Evolutionary conservation across 2,113 vertebrate genomes (phyloP), one percentile per base, ranked within the genome.

Genomic region (Pedetes capensis): DNA sequence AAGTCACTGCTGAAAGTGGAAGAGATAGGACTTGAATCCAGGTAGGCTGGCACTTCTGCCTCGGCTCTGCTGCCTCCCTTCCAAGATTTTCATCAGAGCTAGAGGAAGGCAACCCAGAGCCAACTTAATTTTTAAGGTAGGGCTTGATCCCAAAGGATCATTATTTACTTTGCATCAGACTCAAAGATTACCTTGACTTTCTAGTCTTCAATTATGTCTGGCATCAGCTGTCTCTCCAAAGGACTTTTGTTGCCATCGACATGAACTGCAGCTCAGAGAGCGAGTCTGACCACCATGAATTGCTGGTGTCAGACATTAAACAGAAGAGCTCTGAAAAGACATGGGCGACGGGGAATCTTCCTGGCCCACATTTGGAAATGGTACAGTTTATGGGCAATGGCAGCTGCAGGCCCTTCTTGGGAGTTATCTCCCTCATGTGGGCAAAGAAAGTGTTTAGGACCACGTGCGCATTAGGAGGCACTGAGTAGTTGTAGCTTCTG

Each of bases 101-200:
- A 11, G 25, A 87, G 22, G 32, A 71, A 8, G 86, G 39, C 37
- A 78, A 14, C 22, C 1, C 4, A 80, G 49, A 79, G 25, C 87
- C 32, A 72, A 14, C 61, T 29, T 7, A 2, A 37, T 18, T 82
- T 68, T 61, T 61, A 72, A 66, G n/a, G 10, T 63, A 69, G 20
- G 37, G 12, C 89, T 93, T 90, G 59, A 88, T 86, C 63, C 39
- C 66, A 66, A 57, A 57, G n/a, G 74, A 71, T 88, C 61, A 3
- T 51, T 74, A 76, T 72, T 83, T 68, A 57, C 66, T 72, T 55
- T 68, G 55, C 81, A 83, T 59, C 82, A 74, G 44, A 89, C 49
- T 17, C 37, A 78, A 90, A 84, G 37, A 49, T 71, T 29, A 44
- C 32, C 13, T 66, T 80, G 69, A 39, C 49, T 55, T 93, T 42